Evolutionary conservation across 2,797 vertebrate genomes (phyloP).

Genomic region (Falco peregrinus): DNA sequence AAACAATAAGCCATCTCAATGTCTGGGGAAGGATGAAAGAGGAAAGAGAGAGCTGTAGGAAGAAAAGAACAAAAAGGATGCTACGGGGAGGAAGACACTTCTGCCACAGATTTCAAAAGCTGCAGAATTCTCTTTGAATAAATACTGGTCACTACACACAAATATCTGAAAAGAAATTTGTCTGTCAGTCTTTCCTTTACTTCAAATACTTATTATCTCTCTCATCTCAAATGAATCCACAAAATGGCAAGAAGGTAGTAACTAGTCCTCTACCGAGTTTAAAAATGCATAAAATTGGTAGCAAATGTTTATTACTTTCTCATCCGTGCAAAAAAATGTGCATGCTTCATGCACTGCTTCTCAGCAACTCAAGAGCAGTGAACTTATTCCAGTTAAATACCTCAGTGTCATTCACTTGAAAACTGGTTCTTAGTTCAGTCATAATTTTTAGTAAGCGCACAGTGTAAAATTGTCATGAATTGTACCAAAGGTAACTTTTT

Average conservation of each 20-base stretch:
- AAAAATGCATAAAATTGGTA: slow-evolving; percentile 30
- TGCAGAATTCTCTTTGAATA: neutral
- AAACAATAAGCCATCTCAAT: neutral
- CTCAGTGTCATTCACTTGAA: slow-evolving; percentile 48
- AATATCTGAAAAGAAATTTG: neutral
- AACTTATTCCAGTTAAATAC: slow-evolving; percentile 56
- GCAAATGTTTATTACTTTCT: slow-evolving; percentile 39
- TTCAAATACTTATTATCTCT: neutral
- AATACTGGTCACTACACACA: neutral
- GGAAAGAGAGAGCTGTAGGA: neutral
- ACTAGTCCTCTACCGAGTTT: neutral
- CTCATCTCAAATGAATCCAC: neutral
- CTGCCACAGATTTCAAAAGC: neutral
- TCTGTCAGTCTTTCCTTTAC: neutral
- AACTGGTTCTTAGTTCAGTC: neutral
- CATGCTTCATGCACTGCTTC: slow-evolving; percentile 61
- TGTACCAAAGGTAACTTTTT: neutral
- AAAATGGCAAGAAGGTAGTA: neutral
- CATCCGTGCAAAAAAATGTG: slow-evolving; percentile 35
- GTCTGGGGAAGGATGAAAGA: neutral
- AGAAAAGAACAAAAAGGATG: neutral
- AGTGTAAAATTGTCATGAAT: neutral
- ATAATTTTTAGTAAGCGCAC: neutral
- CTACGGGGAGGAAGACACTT: neutral
- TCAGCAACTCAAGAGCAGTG: slow-evolving; percentile 21